Evolutionary conservation across 2,888 invertebrate genomes (phyloP).

Genomic region (Thecocarcelia acutangulata): DNA sequence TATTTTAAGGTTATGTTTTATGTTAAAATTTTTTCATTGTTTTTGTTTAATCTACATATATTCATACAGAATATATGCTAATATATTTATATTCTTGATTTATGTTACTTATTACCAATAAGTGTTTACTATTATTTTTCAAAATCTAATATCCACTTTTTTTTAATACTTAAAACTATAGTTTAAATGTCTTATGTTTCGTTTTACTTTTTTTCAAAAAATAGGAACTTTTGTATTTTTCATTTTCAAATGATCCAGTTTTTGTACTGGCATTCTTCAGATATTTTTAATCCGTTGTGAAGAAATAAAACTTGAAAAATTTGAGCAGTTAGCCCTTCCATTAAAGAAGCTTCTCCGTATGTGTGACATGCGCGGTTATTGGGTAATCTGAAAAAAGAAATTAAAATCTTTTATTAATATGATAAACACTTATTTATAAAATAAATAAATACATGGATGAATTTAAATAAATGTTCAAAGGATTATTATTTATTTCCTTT

Average conservation of each 20-base stretch:
- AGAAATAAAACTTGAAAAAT: conserved; percentile 32
- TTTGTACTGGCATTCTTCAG: conserved; percentile 10
- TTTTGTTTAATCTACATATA: neutral
- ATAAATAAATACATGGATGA: too few relatives aligned
- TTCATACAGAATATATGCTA: conserved; percentile 30
- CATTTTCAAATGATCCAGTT: conserved; percentile 38
- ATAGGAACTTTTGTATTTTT: conserved; percentile 59
- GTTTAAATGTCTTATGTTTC: conserved; percentile 46
- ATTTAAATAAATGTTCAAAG: too few relatives aligned
- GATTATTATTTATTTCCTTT: too few relatives aligned
- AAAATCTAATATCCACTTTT: conserved; percentile 43
- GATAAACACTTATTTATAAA: too few relatives aligned
- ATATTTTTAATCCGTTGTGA: neutral
- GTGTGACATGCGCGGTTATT: neutral
- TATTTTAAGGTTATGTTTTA: neutral
- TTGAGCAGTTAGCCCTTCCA: conserved; percentile 29
- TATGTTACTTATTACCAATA: conserved; percentile 13
- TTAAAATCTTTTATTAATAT: neutral
- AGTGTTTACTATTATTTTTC: conserved; percentile 27
- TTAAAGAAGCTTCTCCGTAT: conserved; percentile 3
- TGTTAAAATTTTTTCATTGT: too few relatives aligned
- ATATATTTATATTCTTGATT: conserved; percentile 27
- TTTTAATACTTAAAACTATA: conserved; percentile 50
- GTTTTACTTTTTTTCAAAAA: conserved; percentile 45
- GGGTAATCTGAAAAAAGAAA: conserved; percentile 12